Evolutionary conservation across 2,113 vertebrate species (phyloP), one percentile per base, ranked within the genome.

Genomic region (Cricetomys ansorgei): DNA sequence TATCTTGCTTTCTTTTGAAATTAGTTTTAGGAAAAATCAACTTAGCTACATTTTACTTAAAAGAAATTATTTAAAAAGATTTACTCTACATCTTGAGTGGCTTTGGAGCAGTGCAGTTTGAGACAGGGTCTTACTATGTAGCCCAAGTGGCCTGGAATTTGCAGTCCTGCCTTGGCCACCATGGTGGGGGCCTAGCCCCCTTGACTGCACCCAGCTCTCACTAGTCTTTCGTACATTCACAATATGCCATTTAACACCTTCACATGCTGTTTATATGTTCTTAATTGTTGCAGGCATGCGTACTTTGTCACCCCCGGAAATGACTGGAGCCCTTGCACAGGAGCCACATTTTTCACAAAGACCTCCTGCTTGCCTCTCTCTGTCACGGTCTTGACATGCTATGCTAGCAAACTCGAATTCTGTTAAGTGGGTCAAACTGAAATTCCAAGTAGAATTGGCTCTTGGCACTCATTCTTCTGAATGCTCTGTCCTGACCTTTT

Each of bases 1-100:
- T 40, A 37, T 91, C 48, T 89, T 76, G 40, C 13, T 96, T 88
- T 92, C 25, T 96, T 91, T 70, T 75, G 31, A 92, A 79, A 50
- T 37, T 83, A 8, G 6, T 31, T 94, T 31, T 91, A 34, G 59
- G 48, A 88, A 43, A 91, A 88, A 53, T 83, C 29, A 34, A 16
- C 80, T 64, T 31, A 72, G 53, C 31, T 64, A 57, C 7, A 15
- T 65, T 64, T 89, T 48, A 91, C 23, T 91, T 91, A 73, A 92
- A 94, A 57, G 59, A 64, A 3, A 1, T 75, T 31, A 4, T 67
- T 72, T 70, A 13, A 29, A 43, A 64, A 37, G 55, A 40, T 55
- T 59, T 64, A 27, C 12, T 88, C 1, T 88, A 25, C 48, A 72
- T 65, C 15, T 0, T 53, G 67, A 45, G 45, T 88, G 57, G 43